Evolutionary conservation across 2,888 invertebrate species (phyloP), one percentile per base, ranked within the genome.

Genomic region (Leptinotarsa juncta): DNA sequence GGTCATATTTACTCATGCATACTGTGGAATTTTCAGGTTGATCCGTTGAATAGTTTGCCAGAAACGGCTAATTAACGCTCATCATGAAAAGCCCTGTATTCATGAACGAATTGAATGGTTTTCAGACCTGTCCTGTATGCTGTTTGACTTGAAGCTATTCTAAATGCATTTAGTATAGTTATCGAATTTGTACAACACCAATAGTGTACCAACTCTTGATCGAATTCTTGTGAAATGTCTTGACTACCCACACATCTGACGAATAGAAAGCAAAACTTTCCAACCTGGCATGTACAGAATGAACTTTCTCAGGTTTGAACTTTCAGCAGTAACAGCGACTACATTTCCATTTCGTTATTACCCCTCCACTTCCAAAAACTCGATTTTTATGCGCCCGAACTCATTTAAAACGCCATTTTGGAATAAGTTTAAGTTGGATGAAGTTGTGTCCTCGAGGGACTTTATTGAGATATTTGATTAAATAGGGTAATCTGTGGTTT

Each of bases 401-500:
- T 57, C 18, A 57, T 57, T 57, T 57, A 57, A 23, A 57, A 57
- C 57, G 57, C 23, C 20, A 23, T 57, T 57, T 57, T 57, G 57
- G 23, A 57, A 57, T 57, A 57, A 57, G 57, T 57, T 57, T 57
- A 23, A 57, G 23, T 57, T 57, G 57, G 57, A 57, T 57, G 23
- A 23, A 57, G 57, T 57, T 57, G 23, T 57, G 57, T 15, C 57
- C 57, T 57, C 57, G 14, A 15, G 57, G 4, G 57, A 57, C 14
- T 57, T 57, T 14, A 23, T 57, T 15, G 57, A 16, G 57, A 57
- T 57, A 57, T 57, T 57, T 57, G 57, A 57, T 57, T 57, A 57
- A 57, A 23, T 57, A 20, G 57, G 57, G 57, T 57, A 57, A 57
- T 57, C 57, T 57, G 57, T 23, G 57, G 57, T 57, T 57, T 57